Evolutionary conservation across 2,888 invertebrate species (phyloP).

Genomic region (Tiphia femorata): DNA sequence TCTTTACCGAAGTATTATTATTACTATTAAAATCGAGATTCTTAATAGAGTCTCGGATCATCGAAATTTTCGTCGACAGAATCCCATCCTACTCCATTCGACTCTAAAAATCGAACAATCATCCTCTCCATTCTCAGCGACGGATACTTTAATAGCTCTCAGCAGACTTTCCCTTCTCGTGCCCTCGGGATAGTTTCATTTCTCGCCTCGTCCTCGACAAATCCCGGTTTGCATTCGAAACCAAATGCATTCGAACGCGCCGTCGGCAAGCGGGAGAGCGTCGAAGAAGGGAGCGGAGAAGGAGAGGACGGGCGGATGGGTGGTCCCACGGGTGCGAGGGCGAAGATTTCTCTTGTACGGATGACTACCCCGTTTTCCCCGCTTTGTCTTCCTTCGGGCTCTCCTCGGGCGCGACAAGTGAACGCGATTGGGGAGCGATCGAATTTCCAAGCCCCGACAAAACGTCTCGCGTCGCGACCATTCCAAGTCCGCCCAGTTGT

Average conservation of each 20-base stretch:
- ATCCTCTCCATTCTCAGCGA: too few species aligned
- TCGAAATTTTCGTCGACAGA: too few species aligned
- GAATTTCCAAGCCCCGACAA: background rate
- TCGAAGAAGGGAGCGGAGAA: conserved; percentile 18
- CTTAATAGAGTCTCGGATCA: too few species aligned
- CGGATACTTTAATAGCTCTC: too few species aligned
- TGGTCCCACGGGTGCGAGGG: conserved; percentile 14
- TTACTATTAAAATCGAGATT: too few species aligned
- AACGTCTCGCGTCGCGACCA: too few species aligned
- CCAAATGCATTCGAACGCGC: conserved; percentile 31
- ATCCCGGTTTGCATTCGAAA: conserved; percentile 32
- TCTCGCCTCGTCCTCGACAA: conserved; percentile 22
- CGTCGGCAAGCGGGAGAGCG: conserved; percentile 22
- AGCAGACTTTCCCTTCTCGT: too few species aligned
- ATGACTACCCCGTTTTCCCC: conserved; percentile 16
- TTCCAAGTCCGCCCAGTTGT: too few species aligned
- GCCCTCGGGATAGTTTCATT: conserved; percentile 20
- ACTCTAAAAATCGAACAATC: too few species aligned
- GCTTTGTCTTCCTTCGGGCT: conserved; percentile 8
- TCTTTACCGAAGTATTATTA: too few species aligned
- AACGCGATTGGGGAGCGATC: background rate
- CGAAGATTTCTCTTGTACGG: conserved; percentile 24
- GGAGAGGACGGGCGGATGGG: too few species aligned
- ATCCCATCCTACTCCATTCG: too few species aligned
- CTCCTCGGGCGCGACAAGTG: conserved; percentile 11